These are phyloP conservation scores for Pomacea maculata DNA, from an alignment of 1,140 invertebrate genomes.

Conservation along the genomic window DNA sequence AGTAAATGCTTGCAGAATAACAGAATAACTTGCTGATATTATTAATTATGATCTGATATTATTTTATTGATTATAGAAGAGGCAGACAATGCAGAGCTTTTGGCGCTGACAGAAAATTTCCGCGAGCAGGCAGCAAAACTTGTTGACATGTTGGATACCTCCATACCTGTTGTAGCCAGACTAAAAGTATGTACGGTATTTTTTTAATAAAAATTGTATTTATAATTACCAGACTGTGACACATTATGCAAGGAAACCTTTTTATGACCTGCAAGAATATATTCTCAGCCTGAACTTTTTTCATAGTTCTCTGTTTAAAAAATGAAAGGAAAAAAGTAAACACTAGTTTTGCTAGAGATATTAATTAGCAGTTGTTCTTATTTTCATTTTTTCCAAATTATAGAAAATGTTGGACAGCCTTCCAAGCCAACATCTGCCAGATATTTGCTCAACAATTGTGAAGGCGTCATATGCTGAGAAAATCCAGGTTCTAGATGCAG, in stretches of 20 bases:
- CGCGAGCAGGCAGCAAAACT: slow-evolving; percentile 65
- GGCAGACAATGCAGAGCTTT: slow-evolving; percentile 58
- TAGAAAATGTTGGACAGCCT: slow-evolving; percentile 66
- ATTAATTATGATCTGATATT: neutral
- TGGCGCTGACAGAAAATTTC: slow-evolving; percentile 64
- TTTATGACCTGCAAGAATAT: too few relatives aligned
- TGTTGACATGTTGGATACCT: slow-evolving; percentile 68
- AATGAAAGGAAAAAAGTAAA: too few relatives aligned
- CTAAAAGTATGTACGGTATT: slow-evolving; percentile 58
- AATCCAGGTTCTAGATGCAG: slow-evolving; percentile 68
- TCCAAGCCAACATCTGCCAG: slow-evolving; percentile 66
- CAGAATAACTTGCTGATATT: too few relatives aligned
- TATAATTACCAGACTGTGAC: too few relatives aligned
- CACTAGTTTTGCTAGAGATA: too few relatives aligned
- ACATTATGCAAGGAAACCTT: too few relatives aligned
- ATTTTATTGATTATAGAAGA: slow-evolving; percentile 37
- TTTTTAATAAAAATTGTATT: too few relatives aligned
- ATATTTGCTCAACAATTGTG: slow-evolving; percentile 67
- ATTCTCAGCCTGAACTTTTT: too few relatives aligned
- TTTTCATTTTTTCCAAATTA: slow-evolving; percentile 19
- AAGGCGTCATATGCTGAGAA: slow-evolving; percentile 68
- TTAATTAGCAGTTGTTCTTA: too few relatives aligned
- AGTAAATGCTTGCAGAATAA: too few relatives aligned
- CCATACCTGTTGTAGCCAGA: slow-evolving; percentile 66
- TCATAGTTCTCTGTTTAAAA: too few relatives aligned